Conservation (phyloP, 2,113 vertebrate genomes). For the Hemichromis elongatus region DNA sequence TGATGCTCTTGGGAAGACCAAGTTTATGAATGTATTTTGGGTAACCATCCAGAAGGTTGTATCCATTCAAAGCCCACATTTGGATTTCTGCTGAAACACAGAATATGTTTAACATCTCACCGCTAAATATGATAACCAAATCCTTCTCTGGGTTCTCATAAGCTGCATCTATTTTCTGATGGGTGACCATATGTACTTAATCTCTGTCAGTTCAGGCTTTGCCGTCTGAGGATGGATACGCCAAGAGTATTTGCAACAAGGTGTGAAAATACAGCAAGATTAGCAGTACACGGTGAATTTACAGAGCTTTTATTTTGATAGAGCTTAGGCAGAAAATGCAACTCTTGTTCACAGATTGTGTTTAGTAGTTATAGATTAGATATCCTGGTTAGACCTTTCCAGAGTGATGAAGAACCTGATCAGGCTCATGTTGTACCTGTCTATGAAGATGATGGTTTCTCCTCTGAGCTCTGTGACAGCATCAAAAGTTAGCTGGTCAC, state of each 20-base stretch:
- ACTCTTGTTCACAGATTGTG: neutral
- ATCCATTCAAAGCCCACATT: conserved; percentile 92
- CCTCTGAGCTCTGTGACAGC: conserved; percentile 75
- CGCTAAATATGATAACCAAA: conserved; percentile 86
- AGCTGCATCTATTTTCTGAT: conserved; percentile 89
- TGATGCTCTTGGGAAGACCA: conserved; percentile 84
- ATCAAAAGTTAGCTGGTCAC: conserved; percentile 74
- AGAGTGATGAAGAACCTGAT: neutral
- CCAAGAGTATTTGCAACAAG: conserved; percentile 85
- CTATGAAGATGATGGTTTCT: conserved; percentile 76
- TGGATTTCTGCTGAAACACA: conserved; percentile 76
- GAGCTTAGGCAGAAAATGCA: too few relatives aligned
- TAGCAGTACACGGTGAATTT: neutral
- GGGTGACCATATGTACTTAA: conserved; percentile 88
- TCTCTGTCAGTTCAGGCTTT: conserved; percentile 80
- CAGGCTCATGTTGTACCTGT: conserved; percentile 49
- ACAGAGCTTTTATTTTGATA: neutral
- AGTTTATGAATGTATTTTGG: conserved; percentile 90
- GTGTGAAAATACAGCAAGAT: neutral
- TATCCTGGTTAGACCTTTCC: neutral
- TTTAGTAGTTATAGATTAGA: neutral
- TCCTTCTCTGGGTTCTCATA: conserved; percentile 86
- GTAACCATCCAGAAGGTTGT: conserved; percentile 82
- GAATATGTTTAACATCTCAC: conserved; percentile 60
- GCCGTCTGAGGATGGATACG: conserved; percentile 85